Evolutionary conservation across 2,797 vertebrate species (phyloP), one percentile per base, ranked within the genome.

Genomic region (Helicolenus hilgendorfi): DNA sequence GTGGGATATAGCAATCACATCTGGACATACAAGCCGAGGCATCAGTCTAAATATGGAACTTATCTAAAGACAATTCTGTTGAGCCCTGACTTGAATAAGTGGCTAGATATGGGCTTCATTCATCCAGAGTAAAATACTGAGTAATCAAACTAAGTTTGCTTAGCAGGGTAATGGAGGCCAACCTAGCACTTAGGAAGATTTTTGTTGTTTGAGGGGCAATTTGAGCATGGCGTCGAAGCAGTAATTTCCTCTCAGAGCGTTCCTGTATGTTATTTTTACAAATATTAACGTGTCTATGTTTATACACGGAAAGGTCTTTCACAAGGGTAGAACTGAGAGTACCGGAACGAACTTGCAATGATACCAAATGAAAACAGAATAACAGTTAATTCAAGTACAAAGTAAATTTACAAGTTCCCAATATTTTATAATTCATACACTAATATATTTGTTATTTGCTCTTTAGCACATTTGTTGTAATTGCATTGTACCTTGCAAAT

Each of bases 21-120:
- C 91, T 93, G 92, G 92, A 84, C 60, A 72, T 20, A 70, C 22
- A 41, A 59, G 83, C 86, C 4, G 18, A 33, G 67, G 76, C 72
- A 71, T 92, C 58, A 80, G 7, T 56, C 72, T 74, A 63, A 92
- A 92, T 92, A 79, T 91, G 86, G 71, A 88, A 83, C 49, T 74
- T 63, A 87, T 92, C 67, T 81, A 68, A 83, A 88, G 62, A 76
- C 45, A 77, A 85, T 89, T 73, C 80, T 72, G n/a, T 68, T 83
- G 79, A 87, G 74, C 64, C 63, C 49, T 68, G 27, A 77, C 29
- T 75, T 88, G 59, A 87, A 84, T 85, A 82, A 75, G 78, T 60
- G 60, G 33, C 22, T n/a, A 7, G 58, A 70, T 72, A 53, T 18
- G 18, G 55, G 55, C 41, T 83, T 33, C 41, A 26, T 22, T 67